Conservation (phyloP, 2,888 invertebrate genomes). For the Lycia hirtaria region DNA sequence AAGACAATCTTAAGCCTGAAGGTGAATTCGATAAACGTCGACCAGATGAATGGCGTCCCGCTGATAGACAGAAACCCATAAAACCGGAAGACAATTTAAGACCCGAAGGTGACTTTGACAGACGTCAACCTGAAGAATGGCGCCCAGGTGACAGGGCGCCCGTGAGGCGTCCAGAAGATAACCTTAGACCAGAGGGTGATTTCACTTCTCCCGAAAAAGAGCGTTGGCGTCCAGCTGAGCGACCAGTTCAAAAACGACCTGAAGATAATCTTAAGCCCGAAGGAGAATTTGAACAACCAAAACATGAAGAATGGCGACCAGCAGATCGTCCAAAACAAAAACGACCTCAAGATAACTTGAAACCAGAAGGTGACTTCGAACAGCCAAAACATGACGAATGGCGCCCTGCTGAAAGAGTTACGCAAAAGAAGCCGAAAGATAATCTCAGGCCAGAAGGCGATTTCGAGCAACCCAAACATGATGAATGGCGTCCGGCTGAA, state of each 20-base stretch:
- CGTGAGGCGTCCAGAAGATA: conserved; percentile 77
- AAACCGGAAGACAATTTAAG: conserved; percentile 83
- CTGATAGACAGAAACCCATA: conserved; percentile 72
- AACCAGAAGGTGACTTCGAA: conserved; percentile 82
- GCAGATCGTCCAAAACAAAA: conserved; percentile 63
- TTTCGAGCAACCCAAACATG: conserved; percentile 62
- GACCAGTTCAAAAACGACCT: conserved; percentile 41
- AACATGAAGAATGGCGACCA: conserved; percentile 62
- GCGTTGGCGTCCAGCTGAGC: conserved; percentile 81
- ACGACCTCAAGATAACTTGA: conserved; percentile 48
- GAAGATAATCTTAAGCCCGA: conserved; percentile 56
- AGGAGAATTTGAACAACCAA: conserved; percentile 62
- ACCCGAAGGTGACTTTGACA: conserved; percentile 78
- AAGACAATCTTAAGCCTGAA: no score
- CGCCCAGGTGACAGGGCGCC: conserved; percentile 69
- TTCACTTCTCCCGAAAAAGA: conserved; percentile 56
- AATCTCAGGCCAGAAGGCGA: conserved; percentile 80
- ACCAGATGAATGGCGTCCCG: conserved; percentile 69
- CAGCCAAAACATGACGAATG: conserved; percentile 66
- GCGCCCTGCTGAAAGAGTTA: conserved; percentile 52
- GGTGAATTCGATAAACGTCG: conserved; percentile 75
- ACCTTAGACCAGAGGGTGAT: conserved; percentile 71
- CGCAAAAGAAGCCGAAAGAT: conserved; percentile 35
- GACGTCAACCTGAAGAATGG: conserved; percentile 56
- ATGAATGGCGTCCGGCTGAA: conserved; percentile 51